These are phyloP conservation scores for Gallirallus australis DNA, from an alignment of 2,797 vertebrate species.

Conservation along the genomic window DNA sequence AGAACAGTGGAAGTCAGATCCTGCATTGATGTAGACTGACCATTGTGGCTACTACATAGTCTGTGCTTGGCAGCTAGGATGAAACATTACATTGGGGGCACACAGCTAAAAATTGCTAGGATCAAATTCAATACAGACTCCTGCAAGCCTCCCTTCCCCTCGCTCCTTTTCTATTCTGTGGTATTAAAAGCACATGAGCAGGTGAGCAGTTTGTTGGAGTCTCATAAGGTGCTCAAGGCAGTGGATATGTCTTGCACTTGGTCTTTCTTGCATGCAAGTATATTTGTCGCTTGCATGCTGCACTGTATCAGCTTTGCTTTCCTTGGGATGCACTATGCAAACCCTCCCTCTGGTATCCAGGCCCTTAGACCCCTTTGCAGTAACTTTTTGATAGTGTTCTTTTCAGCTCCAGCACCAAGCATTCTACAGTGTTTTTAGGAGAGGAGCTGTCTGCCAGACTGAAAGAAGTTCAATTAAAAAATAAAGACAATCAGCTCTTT, in stretches of 20 bases:
- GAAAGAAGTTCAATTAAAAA: conserved; percentile 65
- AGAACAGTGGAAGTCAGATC: background rate
- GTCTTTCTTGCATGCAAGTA: background rate
- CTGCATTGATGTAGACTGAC: background rate
- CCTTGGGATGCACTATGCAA: background rate
- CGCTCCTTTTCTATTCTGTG: background rate
- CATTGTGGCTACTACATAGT: background rate
- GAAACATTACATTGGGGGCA: background rate
- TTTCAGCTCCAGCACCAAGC: background rate
- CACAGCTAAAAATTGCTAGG: background rate
- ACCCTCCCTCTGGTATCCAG: background rate
- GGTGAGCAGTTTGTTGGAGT: background rate
- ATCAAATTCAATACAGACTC: background rate
- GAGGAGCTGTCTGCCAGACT: conserved; percentile 31
- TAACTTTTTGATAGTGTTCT: background rate
- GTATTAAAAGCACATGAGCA: background rate
- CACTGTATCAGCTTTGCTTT: background rate
- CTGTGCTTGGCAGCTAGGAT: background rate
- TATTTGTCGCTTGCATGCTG: background rate
- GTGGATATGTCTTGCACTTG: background rate
- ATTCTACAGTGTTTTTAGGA: background rate
- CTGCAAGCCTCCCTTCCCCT: background rate
- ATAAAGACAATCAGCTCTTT: conserved; percentile 57
- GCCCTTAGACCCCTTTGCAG: background rate
- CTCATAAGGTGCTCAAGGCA: background rate